phyloP scores from a whole-genome alignment of 2,113 vertebrate species.

The Scomber japonicus region DNA sequence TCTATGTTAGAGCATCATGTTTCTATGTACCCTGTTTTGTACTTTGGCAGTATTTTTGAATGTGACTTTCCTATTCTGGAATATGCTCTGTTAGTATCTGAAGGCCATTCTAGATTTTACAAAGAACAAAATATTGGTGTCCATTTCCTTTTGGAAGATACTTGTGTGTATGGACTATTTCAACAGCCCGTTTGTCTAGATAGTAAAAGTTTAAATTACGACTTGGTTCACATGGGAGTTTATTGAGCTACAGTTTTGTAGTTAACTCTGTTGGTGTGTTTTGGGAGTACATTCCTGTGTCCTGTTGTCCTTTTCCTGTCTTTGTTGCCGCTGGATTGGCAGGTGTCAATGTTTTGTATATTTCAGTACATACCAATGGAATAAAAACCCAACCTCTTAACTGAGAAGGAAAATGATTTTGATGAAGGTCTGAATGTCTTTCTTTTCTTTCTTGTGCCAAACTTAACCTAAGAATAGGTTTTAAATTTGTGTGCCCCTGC shows the following conservation, averaged over 20 bases:
- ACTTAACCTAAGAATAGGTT: background rate
- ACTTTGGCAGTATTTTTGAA: slow-evolving; percentile 43
- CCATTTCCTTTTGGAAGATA: slow-evolving; percentile 19
- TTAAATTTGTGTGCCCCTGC: background rate
- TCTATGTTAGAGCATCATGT: slow-evolving; percentile 36
- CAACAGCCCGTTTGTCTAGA: slow-evolving; percentile 25
- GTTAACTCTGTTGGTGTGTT: slow-evolving; percentile 55
- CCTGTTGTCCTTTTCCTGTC: slow-evolving; percentile 69
- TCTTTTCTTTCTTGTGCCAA: background rate
- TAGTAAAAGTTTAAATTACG: slow-evolving; percentile 21
- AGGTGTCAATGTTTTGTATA: slow-evolving; percentile 88
- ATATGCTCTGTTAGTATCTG: slow-evolving; percentile 26
- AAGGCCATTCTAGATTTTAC: slow-evolving; percentile 20
- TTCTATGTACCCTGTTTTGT: slow-evolving; percentile 29
- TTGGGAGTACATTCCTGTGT: slow-evolving; percentile 75
- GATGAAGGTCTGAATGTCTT: background rate
- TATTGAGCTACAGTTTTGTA: slow-evolving; percentile 30
- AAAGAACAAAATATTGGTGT: slow-evolving; percentile 50
- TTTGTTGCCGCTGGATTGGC: slow-evolving; percentile 89
- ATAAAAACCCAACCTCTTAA: slow-evolving; percentile 75
- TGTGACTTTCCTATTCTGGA: slow-evolving; percentile 57
- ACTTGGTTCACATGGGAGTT: slow-evolving; percentile 47
- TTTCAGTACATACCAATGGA: slow-evolving; percentile 84
- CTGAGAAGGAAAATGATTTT: slow-evolving; percentile 15
- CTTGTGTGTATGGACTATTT: slow-evolving; percentile 34